Conservation (phyloP, 2,113 vertebrate species). For the Platycercus adscitus region DNA sequence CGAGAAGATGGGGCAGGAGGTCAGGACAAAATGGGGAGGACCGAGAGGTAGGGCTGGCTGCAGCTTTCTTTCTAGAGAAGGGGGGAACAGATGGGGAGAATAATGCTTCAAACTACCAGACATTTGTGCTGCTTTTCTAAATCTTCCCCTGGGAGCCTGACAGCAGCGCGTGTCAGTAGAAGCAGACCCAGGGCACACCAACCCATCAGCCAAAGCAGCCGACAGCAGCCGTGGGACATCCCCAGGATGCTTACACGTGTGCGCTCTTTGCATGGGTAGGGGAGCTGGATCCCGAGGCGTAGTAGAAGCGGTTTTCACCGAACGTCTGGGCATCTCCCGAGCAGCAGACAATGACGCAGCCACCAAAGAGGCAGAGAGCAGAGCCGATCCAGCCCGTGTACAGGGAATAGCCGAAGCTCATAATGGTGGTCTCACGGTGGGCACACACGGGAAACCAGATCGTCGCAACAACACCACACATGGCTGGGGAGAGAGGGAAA, state of each 20-base stretch:
- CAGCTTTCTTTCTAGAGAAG: conserved; percentile 63
- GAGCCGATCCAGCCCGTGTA: conserved; percentile 93
- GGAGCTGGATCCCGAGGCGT: conserved; percentile 84
- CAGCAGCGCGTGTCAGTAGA: neutral
- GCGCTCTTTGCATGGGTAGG: conserved; percentile 92
- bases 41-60: conserved; percentile 37
- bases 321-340: conserved; percentile 77
- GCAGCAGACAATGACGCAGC: conserved; percentile 85
- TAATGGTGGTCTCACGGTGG: conserved; percentile 84
- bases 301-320: conserved; percentile 92
- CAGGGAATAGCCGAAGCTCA: conserved; percentile 93
- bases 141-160: conserved; percentile 56
- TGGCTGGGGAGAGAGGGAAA: conserved; percentile 74
- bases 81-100: neutral
- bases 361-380: conserved; percentile 86
- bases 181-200: conserved; percentile 9
- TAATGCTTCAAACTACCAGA: conserved; percentile 49
- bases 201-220: conserved; percentile 58
- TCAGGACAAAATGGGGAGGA: neutral
- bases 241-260: conserved; percentile 78
- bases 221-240: neutral
- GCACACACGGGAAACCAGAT: conserved; percentile 93
- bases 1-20: neutral
- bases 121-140: conserved; percentile 50
- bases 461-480: conserved; percentile 86